Conservation (phyloP, 2,888 invertebrate genomes). For the Xanthorhoe designata region DNA sequence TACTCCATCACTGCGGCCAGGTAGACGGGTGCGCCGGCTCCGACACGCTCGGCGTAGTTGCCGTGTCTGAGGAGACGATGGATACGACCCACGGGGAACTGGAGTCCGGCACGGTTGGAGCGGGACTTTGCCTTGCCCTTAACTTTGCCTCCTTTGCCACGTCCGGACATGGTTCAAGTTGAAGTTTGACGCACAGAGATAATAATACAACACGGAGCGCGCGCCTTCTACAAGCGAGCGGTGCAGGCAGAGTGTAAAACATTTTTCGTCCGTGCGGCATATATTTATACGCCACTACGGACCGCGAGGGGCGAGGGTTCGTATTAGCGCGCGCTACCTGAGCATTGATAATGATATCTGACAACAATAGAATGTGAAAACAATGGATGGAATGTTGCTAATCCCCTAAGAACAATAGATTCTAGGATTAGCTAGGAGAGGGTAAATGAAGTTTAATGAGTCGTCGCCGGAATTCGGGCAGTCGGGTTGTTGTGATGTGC, state of each 20-base stretch:
- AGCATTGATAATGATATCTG: neutral
- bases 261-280: too few relatives aligned
- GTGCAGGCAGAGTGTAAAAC: neutral
- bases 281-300: neutral
- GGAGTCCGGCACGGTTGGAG: constrained; percentile 82
- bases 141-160: constrained; percentile 11
- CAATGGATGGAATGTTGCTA: neutral
- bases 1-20: constrained; percentile 87
- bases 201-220: neutral
- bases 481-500: constrained; percentile 1
- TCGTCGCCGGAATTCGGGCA: neutral
- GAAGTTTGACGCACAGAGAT: neutral
- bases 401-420: neutral
- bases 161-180: constrained; percentile 8
- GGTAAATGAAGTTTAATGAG: neutral
- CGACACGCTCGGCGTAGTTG: constrained; percentile 77
- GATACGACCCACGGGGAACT: constrained; percentile 82
- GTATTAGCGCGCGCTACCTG: neutral
- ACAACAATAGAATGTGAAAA: neutral
- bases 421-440: neutral
- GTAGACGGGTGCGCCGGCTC: constrained; percentile 74
- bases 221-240: constrained; percentile 1
- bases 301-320: neutral
- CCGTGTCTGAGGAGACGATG: constrained; percentile 84
- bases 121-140: constrained; percentile 40